Percentiles rank a stretch among this genome's conserved stretches.
Conservation (phyloP, 2,888 invertebrate genomes). For the Cantharis rufa region DNA sequence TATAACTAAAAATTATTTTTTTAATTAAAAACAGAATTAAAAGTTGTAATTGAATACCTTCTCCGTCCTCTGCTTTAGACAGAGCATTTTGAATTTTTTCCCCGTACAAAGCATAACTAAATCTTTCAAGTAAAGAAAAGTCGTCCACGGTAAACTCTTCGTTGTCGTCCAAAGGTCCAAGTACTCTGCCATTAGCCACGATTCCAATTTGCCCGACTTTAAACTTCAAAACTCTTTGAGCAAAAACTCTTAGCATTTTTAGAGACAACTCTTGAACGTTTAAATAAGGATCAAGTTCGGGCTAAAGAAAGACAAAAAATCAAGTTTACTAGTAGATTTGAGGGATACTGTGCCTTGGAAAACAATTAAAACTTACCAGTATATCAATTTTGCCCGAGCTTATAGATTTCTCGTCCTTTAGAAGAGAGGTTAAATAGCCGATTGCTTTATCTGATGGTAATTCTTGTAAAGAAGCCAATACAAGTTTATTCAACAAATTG, state of each 20-base stretch:
- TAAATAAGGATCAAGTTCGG: constrained; percentile 61
- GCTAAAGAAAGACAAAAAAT: constrained; percentile 44
- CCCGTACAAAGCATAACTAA: constrained; percentile 69
- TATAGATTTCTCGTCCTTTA: constrained; percentile 59
- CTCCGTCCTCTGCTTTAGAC: constrained; percentile 59
- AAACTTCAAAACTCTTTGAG: constrained; percentile 72
- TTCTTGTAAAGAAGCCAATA: constrained; percentile 67
- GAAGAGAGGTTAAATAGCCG: constrained; percentile 62
- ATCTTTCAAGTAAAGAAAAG: constrained; percentile 84
- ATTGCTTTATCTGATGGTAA: constrained; percentile 64
- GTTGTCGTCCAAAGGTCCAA: constrained; percentile 77
- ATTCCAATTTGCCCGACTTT: constrained; percentile 71
- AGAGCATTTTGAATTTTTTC: constrained; percentile 73
- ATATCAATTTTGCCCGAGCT: constrained; percentile 60
- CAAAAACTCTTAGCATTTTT: constrained; percentile 70
- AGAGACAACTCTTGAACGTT: constrained; percentile 67
- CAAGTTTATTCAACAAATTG: constrained; percentile 70
- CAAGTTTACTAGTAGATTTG: neutral
- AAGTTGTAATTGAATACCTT: constrained; percentile 5
- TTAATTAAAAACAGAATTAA: neutral
- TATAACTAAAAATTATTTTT: constrained; percentile 53
- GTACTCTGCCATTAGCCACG: constrained; percentile 84
- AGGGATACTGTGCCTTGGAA: neutral
- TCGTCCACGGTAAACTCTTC: constrained; percentile 87
- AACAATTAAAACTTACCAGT: constrained; percentile 56